Percentiles rank a stretch among this genome's conserved stretches.
phyloP scores from a whole-genome alignment of 1,140 invertebrate genomes.

The Andrena cerasifolii region DNA sequence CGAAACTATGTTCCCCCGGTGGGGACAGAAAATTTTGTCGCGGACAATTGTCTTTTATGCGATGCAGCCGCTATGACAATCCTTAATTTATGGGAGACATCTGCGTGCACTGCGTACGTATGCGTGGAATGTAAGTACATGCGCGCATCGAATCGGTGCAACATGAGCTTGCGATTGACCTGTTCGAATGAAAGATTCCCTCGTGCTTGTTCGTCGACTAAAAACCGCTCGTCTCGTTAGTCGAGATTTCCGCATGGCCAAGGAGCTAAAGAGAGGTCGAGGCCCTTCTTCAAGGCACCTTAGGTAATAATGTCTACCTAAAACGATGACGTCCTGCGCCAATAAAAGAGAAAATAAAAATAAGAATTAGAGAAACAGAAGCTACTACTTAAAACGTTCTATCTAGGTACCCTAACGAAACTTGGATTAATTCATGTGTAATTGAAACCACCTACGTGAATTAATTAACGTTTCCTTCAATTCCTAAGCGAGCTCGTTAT shows the following conservation, averaged over 20 bases:
- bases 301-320: slow-evolving; percentile 69
- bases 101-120: no score
- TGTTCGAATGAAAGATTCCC: neutral
- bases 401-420: slow-evolving; percentile 66
- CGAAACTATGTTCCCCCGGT: no score
- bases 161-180: no score
- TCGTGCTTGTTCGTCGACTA: neutral
- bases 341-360: slow-evolving; percentile 64
- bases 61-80: no score
- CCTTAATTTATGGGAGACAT: no score
- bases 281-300: slow-evolving; percentile 68
- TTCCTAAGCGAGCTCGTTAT: slow-evolving; percentile 67
- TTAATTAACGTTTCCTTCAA: slow-evolving; percentile 53
- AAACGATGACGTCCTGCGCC: slow-evolving; percentile 79
- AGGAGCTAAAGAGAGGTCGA: slow-evolving; percentile 61
- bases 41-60: no score
- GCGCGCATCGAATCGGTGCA: neutral
- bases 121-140: slow-evolving; percentile 35
- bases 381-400: slow-evolving; percentile 71
- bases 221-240: neutral
- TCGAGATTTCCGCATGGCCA: slow-evolving; percentile 29
- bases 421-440: slow-evolving; percentile 65
- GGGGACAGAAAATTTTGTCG: no score
- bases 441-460: slow-evolving; percentile 54
- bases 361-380: slow-evolving; percentile 67